Conservation (phyloP, 2,888 invertebrate genomes). For the Choreutis nemorana region DNA sequence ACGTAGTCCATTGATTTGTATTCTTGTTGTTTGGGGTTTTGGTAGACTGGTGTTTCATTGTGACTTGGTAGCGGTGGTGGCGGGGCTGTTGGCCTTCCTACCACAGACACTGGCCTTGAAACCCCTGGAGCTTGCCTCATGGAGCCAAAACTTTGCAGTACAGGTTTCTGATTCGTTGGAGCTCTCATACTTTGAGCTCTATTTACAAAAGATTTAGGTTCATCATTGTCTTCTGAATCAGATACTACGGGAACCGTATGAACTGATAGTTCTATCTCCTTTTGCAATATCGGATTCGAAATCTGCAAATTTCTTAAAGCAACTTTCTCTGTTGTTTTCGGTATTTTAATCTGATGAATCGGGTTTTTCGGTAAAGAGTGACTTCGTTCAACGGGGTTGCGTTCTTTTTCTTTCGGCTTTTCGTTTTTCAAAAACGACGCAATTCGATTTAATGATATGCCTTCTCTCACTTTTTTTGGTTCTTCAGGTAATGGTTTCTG, state of each 20-base stretch:
- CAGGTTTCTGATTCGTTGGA: conserved; percentile 61
- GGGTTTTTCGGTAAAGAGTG: conserved; percentile 68
- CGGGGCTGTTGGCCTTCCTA: conserved; percentile 76
- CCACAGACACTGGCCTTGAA: conserved; percentile 79
- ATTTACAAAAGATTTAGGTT: conserved; percentile 69
- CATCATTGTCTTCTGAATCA: conserved; percentile 58
- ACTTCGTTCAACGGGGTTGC: conserved; percentile 57
- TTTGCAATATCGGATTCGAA: conserved; percentile 82
- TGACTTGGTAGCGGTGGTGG: conserved; percentile 74
- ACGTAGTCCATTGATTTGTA: conserved; percentile 70
- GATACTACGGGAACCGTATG: conserved; percentile 69
- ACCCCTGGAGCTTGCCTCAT: conserved; percentile 75
- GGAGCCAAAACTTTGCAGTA: conserved; percentile 81
- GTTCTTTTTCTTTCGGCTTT: conserved; percentile 55
- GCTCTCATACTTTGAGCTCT: conserved; percentile 86
- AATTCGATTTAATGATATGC: conserved; percentile 73
- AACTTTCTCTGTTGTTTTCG: conserved; percentile 74
- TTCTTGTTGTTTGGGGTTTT: conserved; percentile 55
- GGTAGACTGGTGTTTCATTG: conserved; percentile 57
- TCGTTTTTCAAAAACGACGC: conserved; percentile 78
- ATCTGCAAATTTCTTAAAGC: conserved; percentile 80
- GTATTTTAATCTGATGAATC: conserved; percentile 67
- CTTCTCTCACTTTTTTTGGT: conserved; percentile 64
- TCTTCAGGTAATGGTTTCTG: conserved; percentile 58
- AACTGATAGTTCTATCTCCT: conserved; percentile 68